Evolutionary conservation across 2,888 invertebrate species (phyloP).

Genomic region (Acronicta psi): DNA sequence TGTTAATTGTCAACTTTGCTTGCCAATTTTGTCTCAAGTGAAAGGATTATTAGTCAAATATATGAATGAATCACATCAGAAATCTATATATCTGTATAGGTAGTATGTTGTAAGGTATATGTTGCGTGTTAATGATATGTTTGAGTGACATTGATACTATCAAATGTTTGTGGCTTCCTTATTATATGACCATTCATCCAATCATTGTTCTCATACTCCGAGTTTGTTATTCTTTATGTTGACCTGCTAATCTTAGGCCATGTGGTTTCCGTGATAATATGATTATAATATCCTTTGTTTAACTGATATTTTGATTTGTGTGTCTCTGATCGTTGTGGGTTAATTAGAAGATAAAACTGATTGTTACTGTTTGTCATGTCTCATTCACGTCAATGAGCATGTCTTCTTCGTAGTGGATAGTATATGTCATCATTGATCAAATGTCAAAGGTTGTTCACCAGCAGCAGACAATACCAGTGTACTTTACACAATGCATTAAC

Average conservation of each 20-base stretch:
- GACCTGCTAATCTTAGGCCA: conserved; percentile 22
- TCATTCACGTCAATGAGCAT: too few species aligned
- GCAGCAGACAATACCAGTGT: too few species aligned
- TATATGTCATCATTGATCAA: background rate
- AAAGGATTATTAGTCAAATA: conserved; percentile 19
- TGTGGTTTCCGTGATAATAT: conserved; percentile 13
- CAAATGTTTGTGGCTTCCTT: conserved; percentile 43
- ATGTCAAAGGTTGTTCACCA: background rate
- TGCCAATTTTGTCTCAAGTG: conserved; percentile 35
- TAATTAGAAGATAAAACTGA: conserved; percentile 25
- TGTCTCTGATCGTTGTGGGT: conserved; percentile 33
- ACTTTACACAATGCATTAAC: too few species aligned
- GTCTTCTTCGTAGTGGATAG: too few species aligned
- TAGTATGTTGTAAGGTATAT: conserved; percentile 13
- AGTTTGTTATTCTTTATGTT: conserved; percentile 14
- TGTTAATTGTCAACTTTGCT: conserved; percentile 37
- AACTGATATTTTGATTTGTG: conserved; percentile 26
- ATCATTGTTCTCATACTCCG: conserved; percentile 31
- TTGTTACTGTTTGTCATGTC: conserved; percentile 7
- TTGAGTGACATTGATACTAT: conserved; percentile 29
- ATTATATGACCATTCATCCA: conserved; percentile 21
- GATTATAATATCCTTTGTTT: conserved; percentile 33
- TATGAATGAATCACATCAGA: conserved; percentile 17
- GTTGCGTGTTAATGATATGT: conserved; percentile 22
- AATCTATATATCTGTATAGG: background rate